phyloP scores from a whole-genome alignment of 2,113 vertebrate species.

The Menidia beryllina region DNA sequence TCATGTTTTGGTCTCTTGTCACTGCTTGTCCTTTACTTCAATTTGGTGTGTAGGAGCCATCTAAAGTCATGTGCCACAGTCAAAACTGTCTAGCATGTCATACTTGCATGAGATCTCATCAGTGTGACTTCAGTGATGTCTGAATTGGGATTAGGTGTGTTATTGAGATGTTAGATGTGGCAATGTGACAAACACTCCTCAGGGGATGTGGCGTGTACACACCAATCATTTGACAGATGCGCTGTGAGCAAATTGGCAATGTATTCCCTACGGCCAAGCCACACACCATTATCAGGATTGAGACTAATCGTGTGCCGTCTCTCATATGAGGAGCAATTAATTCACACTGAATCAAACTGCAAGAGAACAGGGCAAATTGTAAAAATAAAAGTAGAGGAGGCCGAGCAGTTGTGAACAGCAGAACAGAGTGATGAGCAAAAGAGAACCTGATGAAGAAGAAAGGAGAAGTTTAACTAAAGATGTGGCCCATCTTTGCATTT shows the following conservation, averaged over 20 bases:
- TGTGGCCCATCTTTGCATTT: constrained; percentile 9
- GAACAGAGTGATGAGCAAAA: neutral
- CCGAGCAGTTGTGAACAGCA: constrained; percentile 1
- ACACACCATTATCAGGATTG: constrained; percentile 86
- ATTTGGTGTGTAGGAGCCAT: too few species aligned
- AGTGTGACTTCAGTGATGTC: constrained; percentile 35
- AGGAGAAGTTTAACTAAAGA: neutral
- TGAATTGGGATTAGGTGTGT: constrained; percentile 54
- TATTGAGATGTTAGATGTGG: constrained; percentile 85
- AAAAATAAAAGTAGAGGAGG: constrained; percentile 26
- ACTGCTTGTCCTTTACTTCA: too few species aligned
- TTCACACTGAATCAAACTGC: constrained; percentile 82
- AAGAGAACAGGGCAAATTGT: constrained; percentile 54
- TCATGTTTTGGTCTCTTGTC: too few species aligned
- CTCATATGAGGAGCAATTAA: constrained; percentile 86
- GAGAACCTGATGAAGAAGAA: constrained; percentile 4
- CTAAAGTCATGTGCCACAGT: neutral
- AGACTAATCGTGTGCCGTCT: constrained; percentile 85
- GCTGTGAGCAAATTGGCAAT: constrained; percentile 82
- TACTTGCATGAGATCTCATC: constrained; percentile 9
- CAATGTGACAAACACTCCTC: constrained; percentile 82
- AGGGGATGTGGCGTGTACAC: constrained; percentile 83
- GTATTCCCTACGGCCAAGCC: constrained; percentile 80
- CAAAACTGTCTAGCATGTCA: neutral
- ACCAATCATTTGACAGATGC: constrained; percentile 88